These are phyloP conservation scores for Cherax quadricarinatus DNA, from an alignment of 1,140 invertebrate genomes.

Conservation along the genomic window DNA sequence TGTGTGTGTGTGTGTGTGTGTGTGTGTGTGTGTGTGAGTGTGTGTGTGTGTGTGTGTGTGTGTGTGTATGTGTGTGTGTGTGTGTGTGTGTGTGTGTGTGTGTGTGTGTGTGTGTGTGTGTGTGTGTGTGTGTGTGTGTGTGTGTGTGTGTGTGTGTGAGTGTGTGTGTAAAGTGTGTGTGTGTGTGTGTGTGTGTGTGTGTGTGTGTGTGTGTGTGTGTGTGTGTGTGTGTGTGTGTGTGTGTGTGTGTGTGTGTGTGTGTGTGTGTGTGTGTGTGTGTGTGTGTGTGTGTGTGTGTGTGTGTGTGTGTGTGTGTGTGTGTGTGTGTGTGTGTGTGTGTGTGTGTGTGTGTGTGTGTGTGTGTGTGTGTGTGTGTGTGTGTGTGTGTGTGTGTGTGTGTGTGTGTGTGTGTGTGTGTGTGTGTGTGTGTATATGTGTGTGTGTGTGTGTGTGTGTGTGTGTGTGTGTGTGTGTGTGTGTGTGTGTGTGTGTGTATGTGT, in stretches of 20 bases:
- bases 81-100: conserved; percentile 36
- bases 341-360: too few relatives aligned
- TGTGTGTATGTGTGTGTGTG: background rate
- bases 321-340: too few relatives aligned
- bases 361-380: too few relatives aligned
- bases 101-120: conserved; percentile 63
- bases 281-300: conserved; percentile 24
- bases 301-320: background rate
- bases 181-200: conserved; percentile 1
- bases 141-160: conserved; percentile 56
- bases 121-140: conserved; percentile 59
- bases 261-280: conserved; percentile 24
- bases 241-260: conserved; percentile 38
- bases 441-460: too few relatives aligned
- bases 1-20: too few relatives aligned
- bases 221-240: conserved; percentile 33
- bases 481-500: too few relatives aligned
- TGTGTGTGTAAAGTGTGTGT: background rate
- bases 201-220: conserved; percentile 5
- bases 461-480: background rate
- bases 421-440: too few relatives aligned
- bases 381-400: too few relatives aligned
- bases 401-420: too few relatives aligned
- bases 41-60: conserved; percentile 7
- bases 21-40: too few relatives aligned